Conservation (phyloP, 2,113 vertebrate genomes). For the Falco punctatus region DNA sequence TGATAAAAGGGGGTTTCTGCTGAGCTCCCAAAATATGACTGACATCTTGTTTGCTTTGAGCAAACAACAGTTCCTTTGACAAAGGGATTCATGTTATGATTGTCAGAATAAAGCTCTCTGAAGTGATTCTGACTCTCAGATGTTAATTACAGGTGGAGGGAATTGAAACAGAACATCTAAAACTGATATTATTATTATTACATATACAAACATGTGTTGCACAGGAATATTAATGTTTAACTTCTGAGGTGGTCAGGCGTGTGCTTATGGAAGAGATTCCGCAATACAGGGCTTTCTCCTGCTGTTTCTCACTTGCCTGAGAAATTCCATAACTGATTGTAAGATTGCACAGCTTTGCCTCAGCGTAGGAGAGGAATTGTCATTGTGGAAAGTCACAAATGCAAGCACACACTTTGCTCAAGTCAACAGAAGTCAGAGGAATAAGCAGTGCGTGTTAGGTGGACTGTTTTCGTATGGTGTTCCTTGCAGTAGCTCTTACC, state of each 20-base stretch:
- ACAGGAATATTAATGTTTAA: not conserved
- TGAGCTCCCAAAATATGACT: not conserved
- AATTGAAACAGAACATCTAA: not conserved
- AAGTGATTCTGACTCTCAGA: not conserved
- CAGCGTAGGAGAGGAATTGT: not conserved
- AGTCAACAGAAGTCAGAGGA: not conserved
- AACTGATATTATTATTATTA: not conserved
- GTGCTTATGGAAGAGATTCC: not conserved
- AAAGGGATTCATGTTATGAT: not conserved
- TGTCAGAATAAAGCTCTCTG: not conserved
- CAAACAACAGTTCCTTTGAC: not conserved
- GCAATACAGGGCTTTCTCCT: constrained; percentile 4
- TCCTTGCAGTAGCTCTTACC: not conserved
- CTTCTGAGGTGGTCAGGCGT: not conserved
- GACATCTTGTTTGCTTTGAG: not conserved
- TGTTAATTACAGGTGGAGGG: not conserved
- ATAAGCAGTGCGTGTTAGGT: not conserved
- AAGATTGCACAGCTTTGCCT: not conserved
- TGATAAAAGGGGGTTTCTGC: not conserved
- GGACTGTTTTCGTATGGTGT: not conserved
- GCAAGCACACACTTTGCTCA: not conserved
- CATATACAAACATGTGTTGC: not conserved
- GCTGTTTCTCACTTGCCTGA: not conserved
- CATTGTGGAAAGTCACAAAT: not conserved
- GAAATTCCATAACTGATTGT: not conserved